Evolutionary conservation across 1,140 invertebrate species (phyloP), one percentile per base, ranked within the genome.

Genomic region (Aporrectodea caliginosa): DNA sequence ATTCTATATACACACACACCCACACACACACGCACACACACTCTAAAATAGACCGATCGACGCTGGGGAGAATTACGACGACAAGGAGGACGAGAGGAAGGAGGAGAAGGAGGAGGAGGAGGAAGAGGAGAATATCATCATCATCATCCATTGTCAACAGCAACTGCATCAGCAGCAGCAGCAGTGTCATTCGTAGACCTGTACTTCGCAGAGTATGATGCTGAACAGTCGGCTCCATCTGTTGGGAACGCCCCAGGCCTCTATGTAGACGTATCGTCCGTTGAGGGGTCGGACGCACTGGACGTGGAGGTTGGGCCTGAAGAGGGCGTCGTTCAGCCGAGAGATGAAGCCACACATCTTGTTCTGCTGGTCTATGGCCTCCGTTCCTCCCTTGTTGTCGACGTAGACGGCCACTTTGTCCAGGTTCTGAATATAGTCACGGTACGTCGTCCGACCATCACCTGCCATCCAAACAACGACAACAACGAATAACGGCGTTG

Each of bases 161-260:
- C 43, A 58, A 22, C 43, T 12, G 43, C 43, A 58, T 6, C 43
- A 58, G 43, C 43, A 58, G 43, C 43, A 58, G 43, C 43, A 58
- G 43, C 43, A 58, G 22, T 2, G 2, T 78, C 73, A 82, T 78
- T 81, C 84, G 79, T 90, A 91, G n/a, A 90, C 89, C 84, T 87
- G 87, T 14, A 91, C 90, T 85, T 91, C 90, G 82, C 91, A 91
- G 12, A 91, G 82, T 29, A 91, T 88, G 69, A 90, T 87, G 68
- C 88, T 90, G 84, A 90, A 91, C 1, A 90, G 84, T 79, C 88
- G 85, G 77, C 87, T 89, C 88, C 89, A 90, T 58, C 89, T 85
- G 82, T 90, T 88, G n/a, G 88, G 86, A 1, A 89, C 85, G 27
- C 90, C 90, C 80, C 86, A 88, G 0, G 90, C 90, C 82, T 90